Evolutionary conservation across 2,797 vertebrate species (phyloP).

Genomic region (Macroramphosus scolopax): DNA sequence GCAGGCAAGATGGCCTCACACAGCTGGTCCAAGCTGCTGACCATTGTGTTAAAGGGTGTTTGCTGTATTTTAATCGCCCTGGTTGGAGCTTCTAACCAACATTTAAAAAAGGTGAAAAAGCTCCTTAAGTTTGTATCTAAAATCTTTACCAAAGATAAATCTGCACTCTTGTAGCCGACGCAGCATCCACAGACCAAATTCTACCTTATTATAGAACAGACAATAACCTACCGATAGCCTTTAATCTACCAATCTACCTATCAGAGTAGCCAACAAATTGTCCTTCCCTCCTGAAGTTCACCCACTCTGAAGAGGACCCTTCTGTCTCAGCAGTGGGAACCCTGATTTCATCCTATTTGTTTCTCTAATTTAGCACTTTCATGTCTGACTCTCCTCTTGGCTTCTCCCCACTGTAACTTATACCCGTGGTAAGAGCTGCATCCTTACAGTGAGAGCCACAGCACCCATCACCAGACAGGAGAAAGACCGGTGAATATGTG

Average conservation of each 20-base stretch:
- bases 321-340: constrained; percentile 8
- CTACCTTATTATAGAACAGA: no score
- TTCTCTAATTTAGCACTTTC: constrained; percentile 45
- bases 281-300: constrained; percentile 1
- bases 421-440: constrained; percentile 77
- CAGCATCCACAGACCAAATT: no score
- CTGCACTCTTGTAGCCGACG: no score
- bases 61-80: constrained; percentile 17
- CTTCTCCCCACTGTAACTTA: constrained; percentile 73
- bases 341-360: constrained; percentile 37
- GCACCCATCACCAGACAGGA: constrained; percentile 73
- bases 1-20: constrained; percentile 51
- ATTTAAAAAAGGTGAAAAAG: constrained; percentile 6
- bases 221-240: no score
- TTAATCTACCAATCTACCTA: constrained; percentile 11
- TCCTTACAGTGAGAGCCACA: constrained; percentile 67
- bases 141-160: no score
- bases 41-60: constrained; percentile 38
- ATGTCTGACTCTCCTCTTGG: constrained; percentile 44
- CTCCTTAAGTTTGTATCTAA: no score
- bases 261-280: constrained; percentile 1
- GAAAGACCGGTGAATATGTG: constrained; percentile 72
- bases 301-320: constrained; percentile 15
- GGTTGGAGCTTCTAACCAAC: not conserved
- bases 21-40: constrained; percentile 58